Conservation (phyloP, 2,888 invertebrate species). For the Lissocephala sabroskyi region DNA sequence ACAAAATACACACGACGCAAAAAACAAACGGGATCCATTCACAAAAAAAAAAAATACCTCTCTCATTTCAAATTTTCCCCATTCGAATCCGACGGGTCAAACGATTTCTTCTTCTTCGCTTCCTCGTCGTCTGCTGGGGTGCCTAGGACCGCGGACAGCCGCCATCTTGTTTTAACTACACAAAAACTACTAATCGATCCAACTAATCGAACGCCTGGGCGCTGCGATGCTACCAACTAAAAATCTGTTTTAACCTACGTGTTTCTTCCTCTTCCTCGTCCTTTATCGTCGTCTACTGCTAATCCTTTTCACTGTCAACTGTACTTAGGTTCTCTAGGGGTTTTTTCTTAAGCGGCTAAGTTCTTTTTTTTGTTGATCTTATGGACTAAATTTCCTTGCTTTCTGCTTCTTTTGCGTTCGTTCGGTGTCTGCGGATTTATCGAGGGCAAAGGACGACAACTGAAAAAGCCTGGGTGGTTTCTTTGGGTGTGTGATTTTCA, state of each 20-base stretch:
- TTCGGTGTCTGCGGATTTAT: constrained; percentile 9
- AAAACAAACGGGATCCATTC: constrained; percentile 36
- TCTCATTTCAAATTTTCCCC: background rate
- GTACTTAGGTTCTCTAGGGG: constrained; percentile 43
- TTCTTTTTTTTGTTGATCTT: constrained; percentile 58
- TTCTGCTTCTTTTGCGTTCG: constrained; percentile 15
- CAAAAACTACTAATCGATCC: constrained; percentile 38
- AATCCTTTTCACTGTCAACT: no score
- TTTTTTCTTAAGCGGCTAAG: constrained; percentile 48
- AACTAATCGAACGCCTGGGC: constrained; percentile 19
- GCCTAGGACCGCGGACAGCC: no score
- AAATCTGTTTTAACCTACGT: constrained; percentile 19
- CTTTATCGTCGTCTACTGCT: no score
- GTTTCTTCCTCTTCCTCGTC: constrained; percentile 14
- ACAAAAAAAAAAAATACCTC: background rate
- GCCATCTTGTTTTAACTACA: constrained; percentile 39
- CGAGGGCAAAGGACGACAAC: no score
- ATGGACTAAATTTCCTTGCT: constrained; percentile 30
- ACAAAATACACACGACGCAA: constrained; percentile 52
- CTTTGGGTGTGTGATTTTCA: constrained; percentile 54
- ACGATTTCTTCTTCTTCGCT: constrained; percentile 1
- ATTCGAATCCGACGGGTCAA: background rate
- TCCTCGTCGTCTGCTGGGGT: no score
- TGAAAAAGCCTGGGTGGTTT: constrained; percentile 10
- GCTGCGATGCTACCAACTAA: constrained; percentile 41